Evolutionary conservation across 2,888 invertebrate genomes (phyloP), one percentile per base, ranked within the genome.

Genomic region (Ichneumoninae sp.): DNA sequence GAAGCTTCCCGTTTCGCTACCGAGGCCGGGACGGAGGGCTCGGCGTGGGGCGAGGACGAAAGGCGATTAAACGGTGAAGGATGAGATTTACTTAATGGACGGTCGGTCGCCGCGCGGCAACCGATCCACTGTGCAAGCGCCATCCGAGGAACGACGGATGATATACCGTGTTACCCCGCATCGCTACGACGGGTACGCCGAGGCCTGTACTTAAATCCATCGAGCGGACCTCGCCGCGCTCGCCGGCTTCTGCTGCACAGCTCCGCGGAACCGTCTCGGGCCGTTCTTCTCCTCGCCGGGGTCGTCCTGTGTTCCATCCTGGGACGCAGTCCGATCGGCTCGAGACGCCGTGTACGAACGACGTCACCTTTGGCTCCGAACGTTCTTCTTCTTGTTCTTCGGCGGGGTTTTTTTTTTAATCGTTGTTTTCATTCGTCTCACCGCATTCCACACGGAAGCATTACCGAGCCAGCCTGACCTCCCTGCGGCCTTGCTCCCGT

Each of bases 121-220:
- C 13, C 26, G 44, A 33, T 63, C 26, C 30, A 30, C 60, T 13
- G 60, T 60, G 30, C 30, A 33, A 63, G 63, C 66, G 70, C 78
- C 70, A 79, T 79, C 69, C 74, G 68, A n/a, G 57, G 71, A 75
- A 79, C 84, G 86, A 86, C 83, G 81, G 83, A 83, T 81, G 86
- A 86, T 86, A 85, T 85, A 84, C 85, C 84, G 82, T 87, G 87
- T 87, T 87, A 87, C 83, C 78, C 81, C 77, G 83, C 75, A 75
- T 82, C 71, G 73, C 83, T 86, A 79, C 81, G 81, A 83, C 75
- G 76, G 77, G 47, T 83, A 73, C 50, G 65, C 60, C 66, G 79
- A 82, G 83, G 85, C 83, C 86, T 87, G 85, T 87, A 87, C 87
- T 87, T 87, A 87, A 87, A 86, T 83, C 85, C 77, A 78, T 69